Percentiles rank a stretch among this genome's conserved stretches.
These are phyloP conservation scores for Pitta sordida DNA, from an alignment of 2,113 vertebrate genomes.

Conservation along the genomic window DNA sequence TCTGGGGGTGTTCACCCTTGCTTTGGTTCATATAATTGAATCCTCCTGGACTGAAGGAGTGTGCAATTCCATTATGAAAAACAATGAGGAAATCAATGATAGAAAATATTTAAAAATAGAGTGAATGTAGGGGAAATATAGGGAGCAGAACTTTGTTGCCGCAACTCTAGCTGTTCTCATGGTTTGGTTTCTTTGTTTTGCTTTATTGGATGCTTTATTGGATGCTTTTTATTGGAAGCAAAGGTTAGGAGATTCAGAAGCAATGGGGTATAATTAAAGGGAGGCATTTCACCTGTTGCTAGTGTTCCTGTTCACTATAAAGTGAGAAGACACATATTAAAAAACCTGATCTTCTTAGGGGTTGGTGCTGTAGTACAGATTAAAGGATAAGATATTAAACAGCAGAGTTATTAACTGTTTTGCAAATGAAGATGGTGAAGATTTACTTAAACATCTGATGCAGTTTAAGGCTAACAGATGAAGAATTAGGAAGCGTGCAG, in stretches of 20 bases:
- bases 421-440: constrained; percentile 34
- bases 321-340: background rate
- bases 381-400: constrained; percentile 51
- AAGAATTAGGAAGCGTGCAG: constrained; percentile 61
- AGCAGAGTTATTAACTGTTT: constrained; percentile 40
- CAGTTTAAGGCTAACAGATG: constrained; percentile 31
- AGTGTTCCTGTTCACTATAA: background rate
- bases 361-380: constrained; percentile 8
- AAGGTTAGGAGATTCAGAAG: background rate
- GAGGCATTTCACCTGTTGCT: constrained; percentile 21
- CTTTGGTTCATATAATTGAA: background rate
- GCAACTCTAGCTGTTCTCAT: background rate
- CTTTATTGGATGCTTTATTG: background rate
- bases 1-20: background rate
- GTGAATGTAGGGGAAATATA: background rate
- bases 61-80: background rate
- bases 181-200: background rate
- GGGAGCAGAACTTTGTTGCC: background rate
- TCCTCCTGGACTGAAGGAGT: background rate
- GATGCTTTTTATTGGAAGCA: background rate
- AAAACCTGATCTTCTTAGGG: constrained; percentile 25
- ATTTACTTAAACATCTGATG: constrained; percentile 45
- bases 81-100: background rate
- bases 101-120: background rate
- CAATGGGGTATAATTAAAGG: background rate